These are phyloP conservation scores for Patella depressa DNA, from an alignment of 2,888 invertebrate species.

Conservation along the genomic window DNA sequence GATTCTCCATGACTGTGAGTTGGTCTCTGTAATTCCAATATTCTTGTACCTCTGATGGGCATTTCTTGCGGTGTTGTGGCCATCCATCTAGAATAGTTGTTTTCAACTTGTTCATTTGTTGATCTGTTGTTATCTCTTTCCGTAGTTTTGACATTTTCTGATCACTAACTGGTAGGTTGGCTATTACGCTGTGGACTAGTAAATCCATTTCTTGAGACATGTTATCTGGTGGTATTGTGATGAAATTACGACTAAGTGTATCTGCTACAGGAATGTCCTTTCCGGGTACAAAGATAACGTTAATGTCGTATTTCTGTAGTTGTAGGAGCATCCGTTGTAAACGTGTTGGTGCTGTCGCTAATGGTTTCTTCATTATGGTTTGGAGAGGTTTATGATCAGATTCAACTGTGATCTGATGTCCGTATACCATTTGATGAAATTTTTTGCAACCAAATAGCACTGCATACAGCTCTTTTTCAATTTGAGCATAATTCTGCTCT, in stretches of 20 bases:
- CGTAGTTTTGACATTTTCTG: constrained; percentile 31
- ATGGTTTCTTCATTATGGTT: constrained; percentile 21
- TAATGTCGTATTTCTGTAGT: constrained; percentile 19
- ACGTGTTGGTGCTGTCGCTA: constrained; percentile 2
- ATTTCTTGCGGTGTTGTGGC: not conserved
- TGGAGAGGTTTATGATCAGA: constrained; percentile 28
- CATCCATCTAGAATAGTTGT: constrained; percentile 17
- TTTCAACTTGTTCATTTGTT: not conserved
- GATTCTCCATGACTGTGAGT: not conserved
- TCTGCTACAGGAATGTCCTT: constrained; percentile 10
- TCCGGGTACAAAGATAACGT: constrained; percentile 11
- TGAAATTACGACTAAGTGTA: constrained; percentile 22
- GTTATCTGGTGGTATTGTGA: constrained; percentile 26
- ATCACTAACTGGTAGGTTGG: constrained; percentile 31
- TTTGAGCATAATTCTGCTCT: constrained; percentile 32
- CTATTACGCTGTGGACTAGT: constrained; percentile 33
- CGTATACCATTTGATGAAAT: constrained; percentile 18
- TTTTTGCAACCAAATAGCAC: constrained; percentile 19
- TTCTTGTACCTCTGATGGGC: not conserved
- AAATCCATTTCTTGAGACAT: constrained; percentile 29
- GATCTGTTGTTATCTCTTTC: constrained; percentile 24
- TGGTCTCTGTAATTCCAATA: not conserved
- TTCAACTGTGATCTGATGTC: not conserved
- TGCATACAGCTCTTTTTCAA: constrained; percentile 28
- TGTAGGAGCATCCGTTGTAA: constrained; percentile 19